These are phyloP conservation scores for Ericerus pela DNA, from an alignment of 1,140 invertebrate species.

Conservation along the genomic window DNA sequence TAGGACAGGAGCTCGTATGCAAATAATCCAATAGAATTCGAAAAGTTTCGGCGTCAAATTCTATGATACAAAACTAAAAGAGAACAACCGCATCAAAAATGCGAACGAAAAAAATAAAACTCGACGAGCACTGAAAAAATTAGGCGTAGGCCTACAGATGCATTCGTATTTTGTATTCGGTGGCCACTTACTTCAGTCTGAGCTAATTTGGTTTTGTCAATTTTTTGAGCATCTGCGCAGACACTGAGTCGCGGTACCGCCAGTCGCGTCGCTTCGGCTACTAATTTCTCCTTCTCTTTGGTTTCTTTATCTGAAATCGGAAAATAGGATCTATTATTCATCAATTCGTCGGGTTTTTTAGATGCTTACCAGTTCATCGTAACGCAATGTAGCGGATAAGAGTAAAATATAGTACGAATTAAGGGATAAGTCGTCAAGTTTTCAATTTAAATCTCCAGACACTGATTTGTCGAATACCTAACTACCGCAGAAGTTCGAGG, in stretches of 20 bases:
- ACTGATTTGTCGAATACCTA: too few species aligned
- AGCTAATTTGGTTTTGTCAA: constrained; percentile 74
- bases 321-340: too few species aligned
- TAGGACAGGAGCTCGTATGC: constrained; percentile 77
- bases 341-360: too few species aligned
- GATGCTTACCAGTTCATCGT: too few species aligned
- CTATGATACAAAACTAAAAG: constrained; percentile 80
- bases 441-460: too few species aligned
- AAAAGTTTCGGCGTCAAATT: constrained; percentile 88
- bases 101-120: background rate
- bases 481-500: too few species aligned
- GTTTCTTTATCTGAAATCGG: constrained; percentile 48
- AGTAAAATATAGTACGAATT: too few species aligned
- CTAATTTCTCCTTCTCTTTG: constrained; percentile 61
- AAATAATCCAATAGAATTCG: constrained; percentile 77
- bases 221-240: constrained; percentile 84
- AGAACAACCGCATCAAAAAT: constrained; percentile 1
- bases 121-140: background rate
- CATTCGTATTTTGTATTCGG: background rate
- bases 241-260: constrained; percentile 76
- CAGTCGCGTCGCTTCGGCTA: constrained; percentile 43
- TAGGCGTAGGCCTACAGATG: background rate
- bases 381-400: too few species aligned
- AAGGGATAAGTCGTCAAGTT: too few species aligned
- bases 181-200: constrained; percentile 64